A percentile compares a stretch with the other conserved stretches of the same genome.
phyloP scores from a whole-genome alignment of 2,888 invertebrate genomes.

The Athalia cordata region DNA sequence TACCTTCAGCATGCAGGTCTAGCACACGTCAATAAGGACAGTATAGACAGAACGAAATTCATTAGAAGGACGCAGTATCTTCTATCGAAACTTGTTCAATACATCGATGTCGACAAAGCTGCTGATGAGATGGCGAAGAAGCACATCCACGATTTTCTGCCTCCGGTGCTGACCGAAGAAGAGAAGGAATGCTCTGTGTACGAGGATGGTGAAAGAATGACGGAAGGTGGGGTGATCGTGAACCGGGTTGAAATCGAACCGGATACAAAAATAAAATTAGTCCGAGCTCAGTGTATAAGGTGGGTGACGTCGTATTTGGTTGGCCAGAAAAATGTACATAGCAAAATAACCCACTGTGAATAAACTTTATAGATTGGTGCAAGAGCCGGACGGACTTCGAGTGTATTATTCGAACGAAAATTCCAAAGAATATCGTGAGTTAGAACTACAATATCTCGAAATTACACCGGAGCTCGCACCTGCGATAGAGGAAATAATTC shows the following conservation, averaged over 20 bases:
- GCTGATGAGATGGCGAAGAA: slow-evolving; percentile 91
- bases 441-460: slow-evolving; percentile 85
- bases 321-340: neutral
- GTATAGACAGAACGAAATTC: slow-evolving; percentile 74
- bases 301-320: slow-evolving; percentile 44
- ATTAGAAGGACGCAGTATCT: slow-evolving; percentile 73
- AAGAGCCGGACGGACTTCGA: slow-evolving; percentile 78
- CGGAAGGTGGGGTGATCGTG: slow-evolving; percentile 77
- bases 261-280: slow-evolving; percentile 79
- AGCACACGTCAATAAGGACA: slow-evolving; percentile 77
- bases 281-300: slow-evolving; percentile 71
- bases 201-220: slow-evolving; percentile 83
- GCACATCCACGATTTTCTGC: slow-evolving; percentile 90
- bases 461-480: slow-evolving; percentile 81
- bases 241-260: slow-evolving; percentile 81
- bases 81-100: slow-evolving; percentile 68
- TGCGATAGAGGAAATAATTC: slow-evolving; percentile 83
- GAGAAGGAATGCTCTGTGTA: slow-evolving; percentile 84
- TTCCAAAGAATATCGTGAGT: slow-evolving; percentile 88
- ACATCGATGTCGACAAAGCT: slow-evolving; percentile 80
- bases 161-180: slow-evolving; percentile 82
- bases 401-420: slow-evolving; percentile 92
- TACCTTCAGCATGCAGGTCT: slow-evolving; percentile 85
- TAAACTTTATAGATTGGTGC: slow-evolving; percentile 76
- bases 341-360: slow-evolving; percentile 16